phyloP scores from a whole-genome alignment of 2,797 vertebrate species.

The Anguilla pacifica region DNA sequence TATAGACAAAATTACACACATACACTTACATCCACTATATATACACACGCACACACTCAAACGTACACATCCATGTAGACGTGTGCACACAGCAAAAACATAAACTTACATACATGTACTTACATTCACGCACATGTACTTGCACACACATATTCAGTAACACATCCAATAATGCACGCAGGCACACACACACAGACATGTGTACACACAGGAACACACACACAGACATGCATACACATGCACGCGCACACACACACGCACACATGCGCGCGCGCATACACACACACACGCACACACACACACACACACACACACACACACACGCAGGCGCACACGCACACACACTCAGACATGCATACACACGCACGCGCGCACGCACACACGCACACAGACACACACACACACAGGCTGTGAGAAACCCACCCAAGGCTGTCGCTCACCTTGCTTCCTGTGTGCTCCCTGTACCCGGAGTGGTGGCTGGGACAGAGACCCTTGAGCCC shows the following conservation, averaged over 20 bases:
- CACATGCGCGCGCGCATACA: not conserved
- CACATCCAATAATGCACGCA: not conserved
- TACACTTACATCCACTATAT: not conserved
- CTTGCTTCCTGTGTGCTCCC: conserved; percentile 58
- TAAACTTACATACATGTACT: conserved; percentile 8
- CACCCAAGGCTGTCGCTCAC: conserved; percentile 56
- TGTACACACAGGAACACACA: not conserved
- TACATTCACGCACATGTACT: conserved; percentile 2
- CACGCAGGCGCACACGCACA: not conserved
- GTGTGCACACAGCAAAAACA: conserved; percentile 9
- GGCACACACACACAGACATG: not conserved
- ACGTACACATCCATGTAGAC: not conserved
- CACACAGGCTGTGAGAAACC: not conserved
- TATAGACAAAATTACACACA: not conserved
- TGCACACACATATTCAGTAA: not conserved
- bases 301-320: not conserved
- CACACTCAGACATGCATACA: not conserved
- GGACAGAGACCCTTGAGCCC: conserved; percentile 59
- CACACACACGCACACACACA: not conserved
- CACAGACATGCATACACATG: not conserved
- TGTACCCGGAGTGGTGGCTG: conserved; percentile 49
- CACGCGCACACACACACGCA: not conserved
- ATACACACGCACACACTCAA: not conserved
- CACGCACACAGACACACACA: conserved; percentile 10
- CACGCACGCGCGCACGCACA: not conserved